Evolutionary conservation across 2,888 invertebrate species (phyloP), one percentile per base, ranked within the genome.

Genomic region (Apeira syringaria): DNA sequence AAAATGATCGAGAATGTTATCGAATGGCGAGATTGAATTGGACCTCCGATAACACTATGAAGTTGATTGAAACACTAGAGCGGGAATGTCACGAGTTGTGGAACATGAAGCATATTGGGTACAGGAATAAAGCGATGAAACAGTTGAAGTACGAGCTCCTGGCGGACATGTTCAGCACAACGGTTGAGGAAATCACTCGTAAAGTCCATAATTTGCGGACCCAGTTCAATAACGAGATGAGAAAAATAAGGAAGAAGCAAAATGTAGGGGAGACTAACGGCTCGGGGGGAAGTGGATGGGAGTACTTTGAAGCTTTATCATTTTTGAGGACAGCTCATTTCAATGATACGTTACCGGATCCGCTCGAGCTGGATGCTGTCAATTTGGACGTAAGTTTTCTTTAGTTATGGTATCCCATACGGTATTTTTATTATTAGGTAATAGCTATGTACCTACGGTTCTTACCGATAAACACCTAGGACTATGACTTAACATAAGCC

Each of bases 181-280:
- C 80, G 1, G 41, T 67, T 0, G 87, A 85, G 44, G 87, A 87
- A 57, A 85, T 88, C 38, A 77, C 68, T 35, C 66, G 86, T 40
- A 88, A 88, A 50, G 67, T 86, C 40, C 87, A 88, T 56, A 87
- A 88, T 65, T 66, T 88, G 61, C 62, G 87, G 50, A 76, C 84
- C 13, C 88, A 87, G 60, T 81, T 81, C 33, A 85, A 86, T 55
- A 82, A 81, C 43, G 88, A 88, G 56, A 49, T 87, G 68, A 61
- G 88, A 50, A 88, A 87, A 64, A 77, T 88, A 50, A 81, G 83
- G 56, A 65, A 73, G 53, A 71, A 74, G 50, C 74, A 75, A 41
- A 53, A 58, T 35, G 46, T 47, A 42, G 48, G 62, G 50, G 53
- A 61, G 39, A 9, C 9, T 8, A 9, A 9, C 8, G 24, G 24